These are phyloP conservation scores for Prionailurus bengalensis DNA, from an alignment of 2,113 vertebrate species.

Conservation along the genomic window DNA sequence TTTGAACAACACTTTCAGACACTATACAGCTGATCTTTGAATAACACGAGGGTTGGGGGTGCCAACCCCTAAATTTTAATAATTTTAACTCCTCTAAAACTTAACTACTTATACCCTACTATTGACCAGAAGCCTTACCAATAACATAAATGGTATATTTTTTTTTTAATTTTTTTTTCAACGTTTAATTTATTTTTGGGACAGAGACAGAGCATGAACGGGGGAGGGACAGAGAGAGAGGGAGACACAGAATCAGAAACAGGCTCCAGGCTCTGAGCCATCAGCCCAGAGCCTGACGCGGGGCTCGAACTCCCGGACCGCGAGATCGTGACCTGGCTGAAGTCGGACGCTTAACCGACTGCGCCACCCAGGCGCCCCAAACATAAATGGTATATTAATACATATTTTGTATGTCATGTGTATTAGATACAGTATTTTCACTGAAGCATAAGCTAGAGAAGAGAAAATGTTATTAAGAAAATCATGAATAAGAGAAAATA, in stretches of 20 bases:
- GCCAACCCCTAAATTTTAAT: not conserved
- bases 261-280: no score
- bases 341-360: no score
- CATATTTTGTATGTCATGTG: not conserved
- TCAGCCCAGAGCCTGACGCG: no score
- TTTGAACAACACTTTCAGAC: not conserved
- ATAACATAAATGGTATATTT: not conserved
- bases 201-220: no score
- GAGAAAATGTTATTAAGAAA: not conserved
- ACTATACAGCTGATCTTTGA: not conserved
- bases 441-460: not conserved
- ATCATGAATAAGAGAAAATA: not conserved
- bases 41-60: not conserved
- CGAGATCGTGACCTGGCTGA: no score
- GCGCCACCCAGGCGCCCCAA: no score
- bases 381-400: not conserved
- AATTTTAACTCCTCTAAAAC: not conserved
- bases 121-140: not conserved
- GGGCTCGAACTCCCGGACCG: no score
- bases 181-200: no score
- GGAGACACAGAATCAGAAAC: no score
- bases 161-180: no score
- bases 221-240: no score
- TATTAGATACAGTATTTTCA: not conserved
- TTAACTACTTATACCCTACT: not conserved